Evolutionary conservation across 2,888 invertebrate species (phyloP).

Genomic region (Ptychoptera albimana): DNA sequence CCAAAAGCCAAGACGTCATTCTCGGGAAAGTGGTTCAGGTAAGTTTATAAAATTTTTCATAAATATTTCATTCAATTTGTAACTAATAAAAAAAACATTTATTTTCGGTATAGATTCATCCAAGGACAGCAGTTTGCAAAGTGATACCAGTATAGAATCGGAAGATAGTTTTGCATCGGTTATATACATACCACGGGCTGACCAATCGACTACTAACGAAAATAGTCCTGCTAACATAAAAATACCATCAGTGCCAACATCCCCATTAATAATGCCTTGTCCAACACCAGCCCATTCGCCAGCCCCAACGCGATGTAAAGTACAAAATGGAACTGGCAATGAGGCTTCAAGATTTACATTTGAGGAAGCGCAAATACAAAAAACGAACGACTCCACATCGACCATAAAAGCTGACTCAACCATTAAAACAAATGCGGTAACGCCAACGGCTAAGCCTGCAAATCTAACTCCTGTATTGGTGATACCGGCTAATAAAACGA

Average conservation of each 20-base stretch:
- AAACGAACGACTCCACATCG: constrained; percentile 2
- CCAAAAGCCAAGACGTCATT: constrained; percentile 50
- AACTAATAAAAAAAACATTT: constrained; percentile 17
- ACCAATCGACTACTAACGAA: constrained; percentile 18
- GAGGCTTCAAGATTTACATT: constrained; percentile 17
- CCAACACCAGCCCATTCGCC: constrained; percentile 31
- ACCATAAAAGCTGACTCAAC: background rate
- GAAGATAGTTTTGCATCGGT: constrained; percentile 90
- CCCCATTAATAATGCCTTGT: constrained; percentile 38
- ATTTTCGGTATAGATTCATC: constrained; percentile 42
- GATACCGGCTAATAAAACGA: background rate
- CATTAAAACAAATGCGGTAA: background rate
- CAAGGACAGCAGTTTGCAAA: constrained; percentile 78
- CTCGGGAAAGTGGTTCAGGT: constrained; percentile 67
- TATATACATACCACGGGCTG: constrained; percentile 76
- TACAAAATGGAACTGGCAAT: constrained; percentile 1
- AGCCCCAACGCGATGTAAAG: constrained; percentile 14
- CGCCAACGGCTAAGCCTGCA: constrained; percentile 12
- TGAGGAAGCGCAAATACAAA: constrained; percentile 19
- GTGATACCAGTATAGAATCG: constrained; percentile 86
- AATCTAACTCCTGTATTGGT: constrained; percentile 1
- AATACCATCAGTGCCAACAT: constrained; percentile 60
- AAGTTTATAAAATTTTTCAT: background rate
- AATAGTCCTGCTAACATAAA: constrained; percentile 8
- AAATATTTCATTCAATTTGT: background rate